Conservation (phyloP, 2,888 invertebrate genomes). For the Parnassius glacialis region DNA sequence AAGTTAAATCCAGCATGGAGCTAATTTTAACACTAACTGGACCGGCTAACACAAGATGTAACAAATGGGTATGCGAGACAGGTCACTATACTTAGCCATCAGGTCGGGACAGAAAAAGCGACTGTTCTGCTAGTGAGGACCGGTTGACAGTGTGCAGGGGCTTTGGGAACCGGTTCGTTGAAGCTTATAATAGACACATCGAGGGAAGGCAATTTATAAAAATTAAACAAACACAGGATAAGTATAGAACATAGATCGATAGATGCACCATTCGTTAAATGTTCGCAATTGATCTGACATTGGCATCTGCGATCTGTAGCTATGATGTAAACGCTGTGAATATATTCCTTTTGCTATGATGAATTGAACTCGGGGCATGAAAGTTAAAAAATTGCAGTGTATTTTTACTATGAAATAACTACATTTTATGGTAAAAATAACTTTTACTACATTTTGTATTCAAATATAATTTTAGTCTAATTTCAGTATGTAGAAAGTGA, state of each 20-base stretch:
- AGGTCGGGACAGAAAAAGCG: conserved; percentile 19
- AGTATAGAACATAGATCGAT: conserved; percentile 7
- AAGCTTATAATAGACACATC: conserved; percentile 16
- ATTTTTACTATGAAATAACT: too few species aligned
- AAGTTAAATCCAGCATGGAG: not conserved
- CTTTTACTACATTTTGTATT: too few species aligned
- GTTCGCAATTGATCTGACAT: conserved; percentile 67
- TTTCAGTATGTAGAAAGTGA: too few species aligned
- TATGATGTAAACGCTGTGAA: not conserved
- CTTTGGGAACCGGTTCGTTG: conserved; percentile 16
- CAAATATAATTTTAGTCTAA: too few species aligned
- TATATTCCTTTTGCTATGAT: conserved; percentile 33
- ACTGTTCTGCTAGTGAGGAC: conserved; percentile 2
- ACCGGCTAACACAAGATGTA: conserved; percentile 7
- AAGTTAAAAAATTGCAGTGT: too few species aligned
- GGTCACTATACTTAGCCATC: conserved; percentile 21
- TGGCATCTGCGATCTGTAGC: conserved; percentile 49
- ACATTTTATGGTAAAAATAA: too few species aligned
- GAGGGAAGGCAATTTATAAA: conserved; percentile 9
- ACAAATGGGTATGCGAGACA: conserved; percentile 3
- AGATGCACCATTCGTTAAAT: conserved; percentile 42
- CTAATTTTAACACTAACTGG: conserved; percentile 12
- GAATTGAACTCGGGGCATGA: conserved; percentile 39
- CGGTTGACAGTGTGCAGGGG: conserved; percentile 11
- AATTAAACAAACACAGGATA: conserved; percentile 10